Conservation (phyloP, 2,888 invertebrate species). For the Dicyrtomina minuta region DNA sequence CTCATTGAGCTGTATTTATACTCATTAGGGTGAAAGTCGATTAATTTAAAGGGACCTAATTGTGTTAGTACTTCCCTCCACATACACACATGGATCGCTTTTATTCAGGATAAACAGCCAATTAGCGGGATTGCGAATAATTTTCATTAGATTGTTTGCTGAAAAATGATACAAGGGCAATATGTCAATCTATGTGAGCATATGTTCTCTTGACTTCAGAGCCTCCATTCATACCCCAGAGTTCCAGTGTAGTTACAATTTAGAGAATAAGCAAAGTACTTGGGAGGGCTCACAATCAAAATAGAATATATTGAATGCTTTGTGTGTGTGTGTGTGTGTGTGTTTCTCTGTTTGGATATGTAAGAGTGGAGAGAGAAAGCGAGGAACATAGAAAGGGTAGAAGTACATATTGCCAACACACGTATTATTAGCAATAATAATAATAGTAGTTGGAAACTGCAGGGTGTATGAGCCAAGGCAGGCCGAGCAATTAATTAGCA, state of each 20-base stretch:
- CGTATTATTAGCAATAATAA: conserved; percentile 52
- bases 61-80: conserved; percentile 25
- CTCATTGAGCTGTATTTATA: conserved; percentile 41
- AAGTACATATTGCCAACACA: conserved; percentile 8
- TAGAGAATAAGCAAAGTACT: too few relatives aligned
- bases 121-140: conserved; percentile 52
- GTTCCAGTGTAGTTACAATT: too few relatives aligned
- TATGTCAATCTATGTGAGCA: conserved; percentile 18
- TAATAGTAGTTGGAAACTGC: conserved; percentile 40
- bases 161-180: conserved; percentile 52
- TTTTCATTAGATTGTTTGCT: conserved; percentile 49
- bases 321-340: neutral
- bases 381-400: neutral
- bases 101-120: conserved; percentile 39
- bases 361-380: neutral
- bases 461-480: conserved; percentile 40
- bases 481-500: conserved; percentile 48
- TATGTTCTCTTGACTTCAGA: neutral
- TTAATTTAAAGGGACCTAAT: conserved; percentile 44
- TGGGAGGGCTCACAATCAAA: neutral
- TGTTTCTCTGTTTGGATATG: neutral
- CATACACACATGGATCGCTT: neutral
- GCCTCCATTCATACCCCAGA: too few relatives aligned
- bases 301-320: conserved; percentile 1
- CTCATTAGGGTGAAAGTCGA: conserved; percentile 31